phyloP scores from a whole-genome alignment of 1,140 invertebrate species.

The Saccostrea glomerata region DNA sequence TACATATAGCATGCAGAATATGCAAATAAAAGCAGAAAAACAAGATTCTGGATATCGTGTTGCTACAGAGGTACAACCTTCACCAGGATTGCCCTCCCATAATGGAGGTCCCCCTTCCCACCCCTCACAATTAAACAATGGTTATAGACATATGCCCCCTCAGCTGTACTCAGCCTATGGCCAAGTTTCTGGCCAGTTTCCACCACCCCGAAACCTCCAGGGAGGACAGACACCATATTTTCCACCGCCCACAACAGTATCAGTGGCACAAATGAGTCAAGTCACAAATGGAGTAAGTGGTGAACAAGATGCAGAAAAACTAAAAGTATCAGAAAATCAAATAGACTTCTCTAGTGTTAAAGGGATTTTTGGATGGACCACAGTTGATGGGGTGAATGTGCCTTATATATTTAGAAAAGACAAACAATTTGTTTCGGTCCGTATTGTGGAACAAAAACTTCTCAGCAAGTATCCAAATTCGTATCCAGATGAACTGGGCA shows the following conservation, averaged over 20 bases:
- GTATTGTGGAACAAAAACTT: constrained; percentile 89
- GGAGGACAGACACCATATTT: constrained; percentile 27
- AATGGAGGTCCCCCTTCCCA: constrained; percentile 43
- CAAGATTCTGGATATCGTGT: constrained; percentile 38
- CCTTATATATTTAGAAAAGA: constrained; percentile 91
- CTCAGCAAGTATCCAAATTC: constrained; percentile 80
- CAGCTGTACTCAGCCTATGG: neutral
- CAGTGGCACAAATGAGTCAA: constrained; percentile 10
- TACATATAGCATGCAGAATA: constrained; percentile 38
- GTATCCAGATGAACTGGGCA: constrained; percentile 74
- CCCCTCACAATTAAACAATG: constrained; percentile 1
- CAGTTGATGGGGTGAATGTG: constrained; percentile 90
- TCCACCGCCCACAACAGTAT: constrained; percentile 7
- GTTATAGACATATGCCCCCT: neutral
- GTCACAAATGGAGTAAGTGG: neutral
- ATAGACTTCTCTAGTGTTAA: constrained; percentile 78
- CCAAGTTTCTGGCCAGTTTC: neutral
- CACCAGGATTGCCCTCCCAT: constrained; percentile 12
- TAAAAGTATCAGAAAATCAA: constrained; percentile 57
- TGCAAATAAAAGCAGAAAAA: constrained; percentile 40
- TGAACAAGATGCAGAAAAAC: constrained; percentile 46
- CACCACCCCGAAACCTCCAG: neutral
- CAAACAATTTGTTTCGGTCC: constrained; percentile 94
- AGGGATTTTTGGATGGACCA: constrained; percentile 94
- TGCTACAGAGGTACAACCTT: neutral